Conservation (phyloP, 2,113 vertebrate species). For the Pomatostomus ruficeps region DNA sequence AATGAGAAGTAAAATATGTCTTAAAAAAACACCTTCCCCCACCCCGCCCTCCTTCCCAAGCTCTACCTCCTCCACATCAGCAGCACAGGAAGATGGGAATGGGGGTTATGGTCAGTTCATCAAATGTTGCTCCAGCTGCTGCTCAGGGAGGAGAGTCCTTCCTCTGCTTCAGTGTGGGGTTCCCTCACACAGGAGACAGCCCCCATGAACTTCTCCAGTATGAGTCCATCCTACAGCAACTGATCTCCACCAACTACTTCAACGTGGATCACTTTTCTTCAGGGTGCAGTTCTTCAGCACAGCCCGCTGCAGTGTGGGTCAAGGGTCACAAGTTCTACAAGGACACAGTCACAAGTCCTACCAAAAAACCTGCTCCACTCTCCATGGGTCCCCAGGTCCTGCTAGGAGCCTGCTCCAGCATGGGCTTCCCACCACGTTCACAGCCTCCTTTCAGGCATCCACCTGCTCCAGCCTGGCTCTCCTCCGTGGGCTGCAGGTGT, state of each 20-base stretch:
- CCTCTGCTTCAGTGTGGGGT: neutral
- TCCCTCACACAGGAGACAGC: neutral
- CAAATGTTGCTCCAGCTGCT: neutral
- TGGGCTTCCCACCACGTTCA: neutral
- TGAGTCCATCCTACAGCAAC: neutral
- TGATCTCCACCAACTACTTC: neutral
- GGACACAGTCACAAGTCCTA: neutral
- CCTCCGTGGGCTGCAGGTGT: neutral
- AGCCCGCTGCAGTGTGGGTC: neutral
- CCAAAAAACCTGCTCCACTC: neutral
- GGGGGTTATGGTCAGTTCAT: neutral
- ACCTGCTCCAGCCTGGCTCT: neutral
- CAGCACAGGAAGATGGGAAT: accelerated
- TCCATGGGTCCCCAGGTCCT: neutral
- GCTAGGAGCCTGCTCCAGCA: neutral
- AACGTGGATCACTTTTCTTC: neutral
- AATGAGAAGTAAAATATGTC: neutral
- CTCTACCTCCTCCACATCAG: neutral
- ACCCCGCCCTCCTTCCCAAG: neutral
- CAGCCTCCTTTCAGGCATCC: neutral
- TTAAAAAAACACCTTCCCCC: neutral
- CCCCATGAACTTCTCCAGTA: neutral
- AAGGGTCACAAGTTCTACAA: neutral
- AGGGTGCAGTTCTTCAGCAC: neutral
- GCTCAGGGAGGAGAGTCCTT: neutral